phyloP scores from a whole-genome alignment of 1,140 invertebrate species.

The Euura lappo region DNA sequence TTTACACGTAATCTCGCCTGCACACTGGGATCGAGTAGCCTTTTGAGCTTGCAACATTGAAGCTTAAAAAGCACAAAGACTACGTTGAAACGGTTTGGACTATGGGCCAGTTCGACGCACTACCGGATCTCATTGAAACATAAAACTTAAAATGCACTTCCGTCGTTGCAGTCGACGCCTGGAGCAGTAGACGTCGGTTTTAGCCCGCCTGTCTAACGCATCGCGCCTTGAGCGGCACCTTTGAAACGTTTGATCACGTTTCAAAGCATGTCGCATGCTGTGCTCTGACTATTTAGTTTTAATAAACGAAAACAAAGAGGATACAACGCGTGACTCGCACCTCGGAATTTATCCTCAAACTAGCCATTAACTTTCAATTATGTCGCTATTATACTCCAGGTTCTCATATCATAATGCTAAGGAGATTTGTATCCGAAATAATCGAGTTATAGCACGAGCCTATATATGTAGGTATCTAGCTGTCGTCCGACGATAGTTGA shows the following conservation, averaged over 20 bases:
- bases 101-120: neutral
- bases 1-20: neutral
- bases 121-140: slow-evolving; percentile 7
- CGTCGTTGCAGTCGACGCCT: neutral
- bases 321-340: neutral
- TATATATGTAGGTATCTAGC: no score
- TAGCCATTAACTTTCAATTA: neutral
- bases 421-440: no score
- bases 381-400: no score
- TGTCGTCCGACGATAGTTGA: no score
- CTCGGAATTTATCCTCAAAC: neutral
- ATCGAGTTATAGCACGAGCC: no score
- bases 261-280: slow-evolving; percentile 34
- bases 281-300: slow-evolving; percentile 26
- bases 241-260: slow-evolving; percentile 48
- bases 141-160: slow-evolving; percentile 5
- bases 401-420: no score
- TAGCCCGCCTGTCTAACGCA: slow-evolving; percentile 21
- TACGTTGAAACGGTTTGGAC: neutral
- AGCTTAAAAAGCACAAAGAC: neutral
- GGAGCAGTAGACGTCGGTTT: neutral
- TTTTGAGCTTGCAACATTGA: neutral
- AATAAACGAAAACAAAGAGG: slow-evolving; percentile 42
- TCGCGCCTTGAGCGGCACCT: slow-evolving; percentile 28
- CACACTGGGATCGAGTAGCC: neutral